Evolutionary conservation across 2,113 vertebrate species (phyloP).

Genomic region (Chionomys nivalis): DNA sequence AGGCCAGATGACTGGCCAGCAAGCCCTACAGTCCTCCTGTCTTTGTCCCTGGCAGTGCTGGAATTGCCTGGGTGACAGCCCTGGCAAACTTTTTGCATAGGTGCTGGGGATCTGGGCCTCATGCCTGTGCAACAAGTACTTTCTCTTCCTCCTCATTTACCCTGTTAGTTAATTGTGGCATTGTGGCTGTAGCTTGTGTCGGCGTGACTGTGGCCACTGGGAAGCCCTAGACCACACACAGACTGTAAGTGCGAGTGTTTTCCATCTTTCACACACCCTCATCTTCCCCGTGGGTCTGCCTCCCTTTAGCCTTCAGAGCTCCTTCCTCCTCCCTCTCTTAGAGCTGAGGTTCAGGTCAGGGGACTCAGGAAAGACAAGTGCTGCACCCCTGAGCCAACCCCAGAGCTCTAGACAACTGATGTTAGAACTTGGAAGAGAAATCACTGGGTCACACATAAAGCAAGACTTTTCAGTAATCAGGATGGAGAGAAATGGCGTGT

Average conservation of each 20-base stretch:
- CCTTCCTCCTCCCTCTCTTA: background rate
- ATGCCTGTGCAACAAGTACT: background rate
- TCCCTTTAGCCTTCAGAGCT: background rate
- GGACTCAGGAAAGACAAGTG: background rate
- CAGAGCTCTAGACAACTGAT: conserved; percentile 9
- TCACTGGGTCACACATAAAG: background rate
- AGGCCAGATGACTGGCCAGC: background rate
- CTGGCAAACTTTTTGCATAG: background rate
- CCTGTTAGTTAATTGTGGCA: background rate
- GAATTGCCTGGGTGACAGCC: background rate
- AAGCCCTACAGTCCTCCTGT: background rate
- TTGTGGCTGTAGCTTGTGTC: background rate
- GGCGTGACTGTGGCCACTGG: background rate
- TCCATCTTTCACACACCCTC: background rate
- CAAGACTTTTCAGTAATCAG: conserved; percentile 17
- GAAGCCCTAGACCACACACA: background rate
- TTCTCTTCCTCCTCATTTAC: background rate
- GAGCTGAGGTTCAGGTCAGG: background rate
- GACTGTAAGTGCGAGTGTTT: conserved; percentile 3
- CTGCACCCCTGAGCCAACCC: too few species aligned
- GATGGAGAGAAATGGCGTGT: background rate
- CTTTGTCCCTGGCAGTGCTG: background rate
- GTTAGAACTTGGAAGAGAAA: background rate
- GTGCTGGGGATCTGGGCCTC: background rate
- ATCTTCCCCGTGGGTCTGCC: background rate